phyloP scores from a whole-genome alignment of 2,888 invertebrate genomes.

The Meliscaeva auricollis region DNA sequence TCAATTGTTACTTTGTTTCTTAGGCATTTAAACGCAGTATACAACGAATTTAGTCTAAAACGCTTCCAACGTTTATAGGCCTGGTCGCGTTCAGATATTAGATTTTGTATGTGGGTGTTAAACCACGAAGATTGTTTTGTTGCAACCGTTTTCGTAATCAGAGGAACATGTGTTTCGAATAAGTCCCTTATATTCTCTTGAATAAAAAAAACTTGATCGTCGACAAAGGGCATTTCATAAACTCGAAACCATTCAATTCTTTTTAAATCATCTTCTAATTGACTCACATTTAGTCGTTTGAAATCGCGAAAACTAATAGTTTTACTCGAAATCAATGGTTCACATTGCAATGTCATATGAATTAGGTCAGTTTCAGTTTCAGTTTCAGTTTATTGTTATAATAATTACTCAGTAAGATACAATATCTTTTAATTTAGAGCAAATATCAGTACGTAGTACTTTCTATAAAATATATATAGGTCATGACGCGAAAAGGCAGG shows the following conservation, averaged over 20 bases:
- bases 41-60: not conserved
- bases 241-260: slow-evolving; percentile 16
- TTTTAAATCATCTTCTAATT: slow-evolving; percentile 8
- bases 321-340: slow-evolving; percentile 10
- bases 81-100: slow-evolving; percentile 2
- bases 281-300: not conserved
- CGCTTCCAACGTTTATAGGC: slow-evolving; percentile 1
- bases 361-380: no score
- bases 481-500: slow-evolving; percentile 28
- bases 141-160: not conserved
- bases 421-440: no score
- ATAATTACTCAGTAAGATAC: no score
- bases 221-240: slow-evolving; percentile 17
- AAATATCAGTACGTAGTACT: no score
- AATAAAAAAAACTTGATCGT: slow-evolving; percentile 5
- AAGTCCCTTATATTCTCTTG: not conserved
- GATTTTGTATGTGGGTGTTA: not conserved
- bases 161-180: not conserved
- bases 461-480: no score
- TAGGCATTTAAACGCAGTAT: not conserved
- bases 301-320: slow-evolving; percentile 19
- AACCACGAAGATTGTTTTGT: not conserved
- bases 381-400: no score
- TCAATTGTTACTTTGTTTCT: slow-evolving; percentile 3
- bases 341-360: slow-evolving; percentile 34